A percentile compares a stretch with the other conserved stretches of the same genome.
These are phyloP conservation scores for Phymorhynchus buccinoides DNA, from an alignment of 1,140 invertebrate genomes.

Conservation along the genomic window DNA sequence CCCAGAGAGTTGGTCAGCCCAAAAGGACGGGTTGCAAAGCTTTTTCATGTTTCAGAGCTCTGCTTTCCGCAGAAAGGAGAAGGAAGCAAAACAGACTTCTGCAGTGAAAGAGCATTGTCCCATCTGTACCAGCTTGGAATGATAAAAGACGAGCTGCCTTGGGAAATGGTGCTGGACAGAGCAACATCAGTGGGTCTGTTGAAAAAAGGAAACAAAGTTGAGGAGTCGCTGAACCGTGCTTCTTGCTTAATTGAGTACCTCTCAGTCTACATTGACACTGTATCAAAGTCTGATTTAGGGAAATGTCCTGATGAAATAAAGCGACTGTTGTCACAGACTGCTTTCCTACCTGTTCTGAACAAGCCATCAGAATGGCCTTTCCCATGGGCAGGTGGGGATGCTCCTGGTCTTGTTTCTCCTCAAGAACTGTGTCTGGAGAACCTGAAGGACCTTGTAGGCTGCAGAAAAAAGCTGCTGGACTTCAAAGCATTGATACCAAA, in stretches of 20 bases:
- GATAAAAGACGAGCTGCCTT: conserved; percentile 38
- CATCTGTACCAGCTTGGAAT: conserved; percentile 45
- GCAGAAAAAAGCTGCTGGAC: conserved; percentile 32
- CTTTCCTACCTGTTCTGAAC: conserved; percentile 47
- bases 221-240: conserved; percentile 36
- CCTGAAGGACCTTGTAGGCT: conserved; percentile 28
- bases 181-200: conserved; percentile 39
- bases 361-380: conserved; percentile 47
- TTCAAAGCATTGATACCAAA: background rate
- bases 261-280: background rate
- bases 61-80: conserved; percentile 33
- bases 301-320: conserved; percentile 14
- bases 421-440: background rate
- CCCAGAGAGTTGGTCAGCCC: conserved; percentile 35
- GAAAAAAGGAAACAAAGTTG: background rate
- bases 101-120: background rate
- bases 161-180: conserved; percentile 42
- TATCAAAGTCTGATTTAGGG: background rate
- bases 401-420: background rate
- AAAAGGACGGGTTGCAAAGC: background rate
- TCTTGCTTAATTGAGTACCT: conserved; percentile 45
- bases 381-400: conserved; percentile 37
- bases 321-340: conserved; percentile 26
- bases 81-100: conserved; percentile 20
- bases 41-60: conserved; percentile 28